Conservation (phyloP, 92 coral and sea anemone species). For the Paramuricea clavata region DNA sequence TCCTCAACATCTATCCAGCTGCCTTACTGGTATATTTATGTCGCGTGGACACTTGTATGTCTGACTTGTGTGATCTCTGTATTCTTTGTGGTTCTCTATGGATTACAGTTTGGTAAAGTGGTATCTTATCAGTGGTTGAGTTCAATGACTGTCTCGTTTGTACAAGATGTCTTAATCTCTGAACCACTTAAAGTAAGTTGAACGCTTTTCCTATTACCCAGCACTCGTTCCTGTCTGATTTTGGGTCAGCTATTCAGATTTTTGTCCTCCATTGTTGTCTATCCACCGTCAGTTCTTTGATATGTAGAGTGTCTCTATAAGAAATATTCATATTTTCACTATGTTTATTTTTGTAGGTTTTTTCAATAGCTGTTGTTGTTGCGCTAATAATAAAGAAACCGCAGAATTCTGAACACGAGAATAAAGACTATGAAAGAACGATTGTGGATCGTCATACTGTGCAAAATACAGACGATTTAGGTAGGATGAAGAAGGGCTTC, state of each 20-base stretch:
- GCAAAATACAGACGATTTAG: not conserved
- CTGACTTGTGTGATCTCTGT: constrained; percentile 80
- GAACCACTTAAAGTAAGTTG: constrained; percentile 80
- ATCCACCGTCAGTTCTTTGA: too few species aligned
- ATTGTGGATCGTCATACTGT: not conserved
- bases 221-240: too few species aligned
- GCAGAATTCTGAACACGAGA: constrained; percentile 86
- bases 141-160: constrained; percentile 89
- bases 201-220: not conserved
- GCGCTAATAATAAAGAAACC: constrained; percentile 95
- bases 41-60: constrained; percentile 83
- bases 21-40: constrained; percentile 92
- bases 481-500: not conserved
- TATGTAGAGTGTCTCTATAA: too few species aligned
- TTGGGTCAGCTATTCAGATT: too few species aligned
- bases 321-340: not conserved
- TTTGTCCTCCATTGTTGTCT: too few species aligned
- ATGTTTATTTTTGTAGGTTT: constrained; percentile 53
- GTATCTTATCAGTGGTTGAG: constrained; percentile 93
- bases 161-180: constrained; percentile 92
- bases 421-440: constrained; percentile 73
- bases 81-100: constrained; percentile 91
- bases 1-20: constrained; percentile 17
- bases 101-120: constrained; percentile 92
- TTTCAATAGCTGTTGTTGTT: constrained; percentile 85